Evolutionary conservation across 2,113 vertebrate genomes (phyloP), one percentile per base, ranked within the genome.

Genomic region (Larimichthys crocea): DNA sequence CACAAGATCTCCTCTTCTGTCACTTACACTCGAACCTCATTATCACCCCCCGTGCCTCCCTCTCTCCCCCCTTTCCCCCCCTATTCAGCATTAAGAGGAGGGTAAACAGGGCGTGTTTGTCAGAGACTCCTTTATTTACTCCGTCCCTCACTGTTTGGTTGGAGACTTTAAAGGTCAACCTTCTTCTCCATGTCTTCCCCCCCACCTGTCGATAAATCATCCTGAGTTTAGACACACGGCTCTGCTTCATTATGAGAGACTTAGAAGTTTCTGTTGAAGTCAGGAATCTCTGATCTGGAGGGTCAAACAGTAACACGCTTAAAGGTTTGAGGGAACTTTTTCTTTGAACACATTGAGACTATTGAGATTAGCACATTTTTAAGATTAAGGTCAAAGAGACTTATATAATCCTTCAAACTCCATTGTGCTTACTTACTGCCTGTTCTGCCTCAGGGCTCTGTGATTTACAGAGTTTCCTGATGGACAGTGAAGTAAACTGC

Each of bases 101-200:
- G n/a, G 83, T 66, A 82, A 87, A 90, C 74, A 76, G 0, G 5
- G 4, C 0, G 19, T 79, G 80, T 90, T 84, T 84, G 83, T 82
- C 31, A 3, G 44, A 60, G 69, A 79, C 85, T 6, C 73, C 65
- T 76, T 82, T 73, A 85, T 88, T 83, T 71, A 78, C 85, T 74
- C 29, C 82, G 7, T n/a, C 42, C 53, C 3, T 52, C 9, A 1
- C 44, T 80, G 76, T 80, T 80, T 84, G 61, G 3, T 57, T 42
- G 31, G 7, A 44, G 46, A 57, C 57, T 70, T 61, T 68, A 75
- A 67, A 79, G 68, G 74, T 71, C 81, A 72, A 0, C 42, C 3
- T 9, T 40, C 7, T 40, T 40, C 35, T 40, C 11, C n/a, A 1
- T 2, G 7, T 4, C 50, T 40, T 40, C 35, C 5, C 29, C 29